Evolutionary conservation across 2,113 vertebrate species (phyloP).

Genomic region (Genyomyrus donnyi): DNA sequence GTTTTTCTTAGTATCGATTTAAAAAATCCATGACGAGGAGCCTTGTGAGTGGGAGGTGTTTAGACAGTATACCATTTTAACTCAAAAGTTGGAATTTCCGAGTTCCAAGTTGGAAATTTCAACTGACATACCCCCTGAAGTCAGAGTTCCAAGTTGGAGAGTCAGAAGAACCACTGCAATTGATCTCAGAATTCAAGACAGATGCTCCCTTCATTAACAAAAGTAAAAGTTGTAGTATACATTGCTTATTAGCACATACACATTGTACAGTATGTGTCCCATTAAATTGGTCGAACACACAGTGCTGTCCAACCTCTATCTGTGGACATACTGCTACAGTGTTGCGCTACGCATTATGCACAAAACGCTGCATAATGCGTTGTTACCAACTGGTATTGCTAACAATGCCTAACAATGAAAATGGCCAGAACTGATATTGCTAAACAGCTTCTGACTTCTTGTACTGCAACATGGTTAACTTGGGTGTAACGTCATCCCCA

Average conservation of each 20-base stretch:
- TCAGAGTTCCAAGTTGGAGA: neutral
- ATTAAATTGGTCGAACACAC: neutral
- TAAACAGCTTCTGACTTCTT: neutral
- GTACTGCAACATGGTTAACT: neutral
- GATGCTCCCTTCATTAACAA: neutral
- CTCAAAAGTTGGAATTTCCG: neutral
- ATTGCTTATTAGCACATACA: neutral
- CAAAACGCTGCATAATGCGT: neutral
- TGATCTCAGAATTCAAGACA: neutral
- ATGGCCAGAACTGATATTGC: neutral
- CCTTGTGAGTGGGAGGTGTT: neutral
- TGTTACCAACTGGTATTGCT: neutral
- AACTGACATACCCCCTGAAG: too few species aligned
- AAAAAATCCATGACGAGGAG: neutral
- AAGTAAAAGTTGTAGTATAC: neutral
- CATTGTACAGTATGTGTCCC: neutral
- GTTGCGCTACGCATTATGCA: neutral
- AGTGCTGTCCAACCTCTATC: neutral
- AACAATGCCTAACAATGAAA: neutral
- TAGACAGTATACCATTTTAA: neutral
- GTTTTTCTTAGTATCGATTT: neutral
- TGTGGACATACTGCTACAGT: neutral
- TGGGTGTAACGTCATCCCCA: neutral
- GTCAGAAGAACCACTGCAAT: neutral
- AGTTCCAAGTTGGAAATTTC: neutral